Base-by-base conservation (phyloP, 2,113 vertebrate species). In the Polypterus senegalus region DNA sequence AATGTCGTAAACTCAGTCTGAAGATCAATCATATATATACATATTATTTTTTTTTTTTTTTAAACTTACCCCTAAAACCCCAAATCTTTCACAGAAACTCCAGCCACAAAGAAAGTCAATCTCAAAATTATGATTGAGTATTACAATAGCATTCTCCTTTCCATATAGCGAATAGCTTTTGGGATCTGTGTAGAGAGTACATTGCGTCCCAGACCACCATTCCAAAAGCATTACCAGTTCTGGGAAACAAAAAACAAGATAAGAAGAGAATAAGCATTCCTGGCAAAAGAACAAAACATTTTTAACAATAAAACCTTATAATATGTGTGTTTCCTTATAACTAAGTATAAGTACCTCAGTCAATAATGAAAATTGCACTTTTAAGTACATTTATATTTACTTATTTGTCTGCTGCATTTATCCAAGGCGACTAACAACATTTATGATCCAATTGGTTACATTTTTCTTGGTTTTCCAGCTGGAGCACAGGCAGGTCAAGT, bases 101-200 rank as follows among this genome's bases (percentile, higher is more conserved):
- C 94, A 99, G 11, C 94, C 93, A 62, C 93, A 97, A 61, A 99
- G 84, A 67, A 99, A 99, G 81, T 99, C 94, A 0, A 99, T 97
- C 71, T 99, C 96, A 69, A 91, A 97, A 68, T 82, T 89, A 76
- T 99, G 96, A 78, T 99, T 99, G 52, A 97, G 91, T 53, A 99
- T 81, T 55, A 97, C 91, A 4, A 99, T 93, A 59, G 91, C 92
- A 3, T 85, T 96, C 66, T 99, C 94, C 45, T 91, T 93, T 57
- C 94, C 94, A 1, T 86, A 94, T 47, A 86, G 78, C 5, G 47
- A 59, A 71, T 79, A 92, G 75, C 70, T 84, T 67, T 75, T 64
- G 5, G 86, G 88, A 63, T 99, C 89, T 0, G 91, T 91, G 83
- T 94, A 92, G 61, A 99, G 81, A 4, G 88, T 88, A 63, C 92